Evolutionary conservation across 2,888 invertebrate species (phyloP).

Genomic region (Sycophila texana): DNA sequence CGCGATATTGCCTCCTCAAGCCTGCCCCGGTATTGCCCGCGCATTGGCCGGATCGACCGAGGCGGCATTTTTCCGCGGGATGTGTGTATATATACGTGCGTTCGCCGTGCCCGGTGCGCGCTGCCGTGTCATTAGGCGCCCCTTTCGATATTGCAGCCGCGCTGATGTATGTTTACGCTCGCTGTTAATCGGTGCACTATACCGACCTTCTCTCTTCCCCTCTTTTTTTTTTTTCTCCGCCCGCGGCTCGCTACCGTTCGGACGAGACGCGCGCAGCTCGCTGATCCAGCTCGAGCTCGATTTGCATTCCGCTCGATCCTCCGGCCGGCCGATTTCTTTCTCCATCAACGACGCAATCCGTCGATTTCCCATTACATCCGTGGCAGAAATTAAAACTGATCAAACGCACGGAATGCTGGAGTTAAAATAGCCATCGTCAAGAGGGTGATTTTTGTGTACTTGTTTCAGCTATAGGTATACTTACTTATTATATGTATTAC

Average conservation of each 20-base stretch:
- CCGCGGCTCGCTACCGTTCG: not conserved
- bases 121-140: too few species aligned
- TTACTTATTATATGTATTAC: too few species aligned
- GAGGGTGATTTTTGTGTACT: too few species aligned
- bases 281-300: too few species aligned
- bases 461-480: too few species aligned
- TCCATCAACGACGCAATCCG: too few species aligned
- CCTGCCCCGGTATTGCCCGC: constrained; percentile 19
- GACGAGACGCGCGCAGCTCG: not conserved
- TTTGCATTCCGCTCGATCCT: too few species aligned
- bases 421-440: too few species aligned
- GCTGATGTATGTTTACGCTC: not conserved
- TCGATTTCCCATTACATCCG: too few species aligned
- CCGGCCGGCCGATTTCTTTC: too few species aligned
- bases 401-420: too few species aligned
- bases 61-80: constrained; percentile 10
- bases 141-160: not conserved
- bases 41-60: not conserved
- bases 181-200: not conserved
- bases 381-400: too few species aligned
- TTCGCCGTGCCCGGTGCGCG: not conserved
- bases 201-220: not conserved
- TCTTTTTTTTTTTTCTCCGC: not conserved
- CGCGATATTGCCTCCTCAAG: constrained; percentile 10
- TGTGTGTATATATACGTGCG: not conserved